These are phyloP conservation scores for Temnothorax nylanderi DNA, from an alignment of 1,140 invertebrate species.

Conservation along the genomic window DNA sequence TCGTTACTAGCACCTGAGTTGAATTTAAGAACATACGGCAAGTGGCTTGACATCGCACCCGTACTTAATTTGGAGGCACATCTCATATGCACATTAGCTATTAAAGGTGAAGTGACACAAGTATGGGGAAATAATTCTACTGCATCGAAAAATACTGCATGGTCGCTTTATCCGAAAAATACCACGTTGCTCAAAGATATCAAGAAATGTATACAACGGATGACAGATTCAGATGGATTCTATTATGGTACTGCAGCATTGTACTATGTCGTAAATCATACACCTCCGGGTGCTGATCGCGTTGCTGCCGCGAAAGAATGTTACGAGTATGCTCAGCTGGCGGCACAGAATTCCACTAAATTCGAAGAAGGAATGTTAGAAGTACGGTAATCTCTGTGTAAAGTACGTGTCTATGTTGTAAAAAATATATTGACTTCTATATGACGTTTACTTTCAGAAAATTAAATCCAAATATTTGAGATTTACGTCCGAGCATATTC, in stretches of 20 bases:
- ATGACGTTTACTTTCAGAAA: slow-evolving; percentile 64
- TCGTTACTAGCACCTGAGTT: slow-evolving; percentile 80
- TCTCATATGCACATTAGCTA: slow-evolving; percentile 82
- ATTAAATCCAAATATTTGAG: slow-evolving; percentile 81
- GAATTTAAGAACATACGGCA: slow-evolving; percentile 82
- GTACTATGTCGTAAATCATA: slow-evolving; percentile 83
- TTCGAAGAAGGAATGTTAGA: slow-evolving; percentile 69
- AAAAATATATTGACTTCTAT: slow-evolving; percentile 20
- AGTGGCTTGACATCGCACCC: slow-evolving; percentile 82
- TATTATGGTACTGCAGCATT: slow-evolving; percentile 80
- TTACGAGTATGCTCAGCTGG: slow-evolving; percentile 75
- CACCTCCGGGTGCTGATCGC: slow-evolving; percentile 83
- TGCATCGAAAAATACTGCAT: slow-evolving; percentile 62
- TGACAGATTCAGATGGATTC: slow-evolving; percentile 76
- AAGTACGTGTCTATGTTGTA: background rate
- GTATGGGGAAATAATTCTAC: slow-evolving; percentile 64
- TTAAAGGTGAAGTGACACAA: slow-evolving; percentile 78
- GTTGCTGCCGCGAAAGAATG: slow-evolving; percentile 82
- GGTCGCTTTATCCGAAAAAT: slow-evolving; percentile 77
- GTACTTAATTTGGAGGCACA: slow-evolving; percentile 79
- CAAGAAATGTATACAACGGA: slow-evolving; percentile 79
- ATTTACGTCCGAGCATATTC: slow-evolving; percentile 80
- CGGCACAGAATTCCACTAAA: slow-evolving; percentile 35
- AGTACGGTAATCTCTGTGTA: slow-evolving; percentile 43
- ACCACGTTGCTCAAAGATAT: slow-evolving; percentile 79